phyloP scores from a whole-genome alignment of 64 coral and sea anemone species.

The Anthopleura sola region DNA sequence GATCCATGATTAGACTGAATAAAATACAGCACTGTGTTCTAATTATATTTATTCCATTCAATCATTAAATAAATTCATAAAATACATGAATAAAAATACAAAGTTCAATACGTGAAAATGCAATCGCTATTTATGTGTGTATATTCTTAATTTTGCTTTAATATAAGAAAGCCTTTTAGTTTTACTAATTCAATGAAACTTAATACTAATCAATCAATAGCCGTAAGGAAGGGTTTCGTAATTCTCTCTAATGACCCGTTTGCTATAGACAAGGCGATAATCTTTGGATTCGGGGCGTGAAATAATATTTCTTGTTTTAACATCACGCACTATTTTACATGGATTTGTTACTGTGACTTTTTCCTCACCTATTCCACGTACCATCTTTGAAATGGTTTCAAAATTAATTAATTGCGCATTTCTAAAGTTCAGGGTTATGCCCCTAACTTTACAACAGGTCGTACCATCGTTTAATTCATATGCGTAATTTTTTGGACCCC shows the following conservation, averaged over 20 bases:
- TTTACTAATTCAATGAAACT: not conserved
- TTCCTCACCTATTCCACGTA: not conserved
- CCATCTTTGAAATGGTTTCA: conserved; percentile 9
- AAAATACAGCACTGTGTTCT: too few relatives aligned
- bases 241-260: too few relatives aligned
- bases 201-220: too few relatives aligned
- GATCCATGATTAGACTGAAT: too few relatives aligned
- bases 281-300: not conserved
- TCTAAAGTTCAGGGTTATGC: conserved; percentile 33
- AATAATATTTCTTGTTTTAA: not conserved
- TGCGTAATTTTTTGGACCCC: conserved; percentile 41
- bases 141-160: not conserved
- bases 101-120: too few relatives aligned
- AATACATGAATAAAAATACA: too few relatives aligned
- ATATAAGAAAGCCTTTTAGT: not conserved
- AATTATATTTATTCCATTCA: too few relatives aligned
- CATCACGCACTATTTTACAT: not conserved
- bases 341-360: not conserved
- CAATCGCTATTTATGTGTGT: too few relatives aligned
- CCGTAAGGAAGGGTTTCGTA: too few relatives aligned
- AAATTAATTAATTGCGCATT: conserved; percentile 29
- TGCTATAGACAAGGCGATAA: too few relatives aligned
- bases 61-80: too few relatives aligned
- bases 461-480: conserved; percentile 23
- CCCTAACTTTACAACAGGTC: conserved; percentile 27